Evolutionary conservation across 37 sponge, comb jelly and placozoan genomes (phyloP).

Genomic region (Eunapius fragilis): DNA sequence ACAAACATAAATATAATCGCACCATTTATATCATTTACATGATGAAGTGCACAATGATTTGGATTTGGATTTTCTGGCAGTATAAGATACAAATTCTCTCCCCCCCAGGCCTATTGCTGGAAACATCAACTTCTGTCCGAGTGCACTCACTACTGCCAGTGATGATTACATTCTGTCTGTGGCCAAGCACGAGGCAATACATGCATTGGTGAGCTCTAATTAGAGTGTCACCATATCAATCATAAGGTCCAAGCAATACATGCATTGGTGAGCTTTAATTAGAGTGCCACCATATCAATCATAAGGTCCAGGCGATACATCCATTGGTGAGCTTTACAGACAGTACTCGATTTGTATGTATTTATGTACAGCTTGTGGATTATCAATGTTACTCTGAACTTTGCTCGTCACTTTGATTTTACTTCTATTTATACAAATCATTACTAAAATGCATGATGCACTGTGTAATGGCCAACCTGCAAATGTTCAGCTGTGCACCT

Average conservation of each 20-base stretch:
- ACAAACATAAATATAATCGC: too few relatives aligned
- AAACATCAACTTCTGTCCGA: conserved; percentile 81
- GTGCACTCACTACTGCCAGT: conserved; percentile 11
- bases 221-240: not conserved
- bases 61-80: too few relatives aligned
- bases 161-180: conserved; percentile 32
- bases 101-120: conserved; percentile 80
- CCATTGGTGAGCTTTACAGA: conserved; percentile 63
- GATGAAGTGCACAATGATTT: too few relatives aligned
- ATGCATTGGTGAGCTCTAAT: conserved; percentile 68
- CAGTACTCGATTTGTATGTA: too few relatives aligned
- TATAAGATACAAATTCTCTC: not conserved
- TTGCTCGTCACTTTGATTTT: too few relatives aligned
- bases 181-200: conserved; percentile 82
- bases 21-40: too few relatives aligned
- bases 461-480: too few relatives aligned
- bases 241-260: conserved; percentile 86
- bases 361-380: too few relatives aligned
- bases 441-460: conserved; percentile 4
- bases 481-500: too few relatives aligned
- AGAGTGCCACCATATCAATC: not conserved
- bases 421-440: too few relatives aligned
- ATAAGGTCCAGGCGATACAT: conserved; percentile 86
- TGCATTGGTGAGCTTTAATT: conserved; percentile 60
- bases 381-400: too few relatives aligned